These are phyloP conservation scores for Myoxocephalus aenaeus DNA, from an alignment of 2,797 vertebrate genomes.

Conservation along the genomic window DNA sequence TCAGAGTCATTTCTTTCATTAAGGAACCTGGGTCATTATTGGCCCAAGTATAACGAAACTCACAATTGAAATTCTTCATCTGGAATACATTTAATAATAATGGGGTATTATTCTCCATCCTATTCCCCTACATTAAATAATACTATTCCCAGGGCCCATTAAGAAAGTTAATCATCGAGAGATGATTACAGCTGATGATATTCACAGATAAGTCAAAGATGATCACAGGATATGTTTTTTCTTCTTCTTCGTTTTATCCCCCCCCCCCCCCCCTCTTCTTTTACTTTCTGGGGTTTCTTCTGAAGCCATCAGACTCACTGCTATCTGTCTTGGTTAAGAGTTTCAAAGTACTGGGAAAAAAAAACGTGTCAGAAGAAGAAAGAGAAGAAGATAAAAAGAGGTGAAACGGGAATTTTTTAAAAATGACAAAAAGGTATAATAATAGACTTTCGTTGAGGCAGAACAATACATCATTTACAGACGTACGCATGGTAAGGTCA, in stretches of 20 bases:
- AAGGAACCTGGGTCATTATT: constrained; percentile 67
- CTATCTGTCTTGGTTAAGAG: constrained; percentile 44
- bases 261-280: background rate
- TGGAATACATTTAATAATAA: constrained; percentile 74
- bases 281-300: constrained; percentile 30
- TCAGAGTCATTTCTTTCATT: constrained; percentile 70
- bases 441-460: constrained; percentile 63
- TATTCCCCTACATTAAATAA: constrained; percentile 74
- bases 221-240: constrained; percentile 30
- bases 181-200: constrained; percentile 75
- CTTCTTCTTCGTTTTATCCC: background rate
- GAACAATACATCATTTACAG: constrained; percentile 74
- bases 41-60: constrained; percentile 64
- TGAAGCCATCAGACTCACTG: constrained; percentile 10
- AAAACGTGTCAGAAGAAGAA: constrained; percentile 39
- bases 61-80: constrained; percentile 70
- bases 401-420: constrained; percentile 25
- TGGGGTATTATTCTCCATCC: constrained; percentile 72
- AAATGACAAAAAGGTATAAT: constrained; percentile 59
- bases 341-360: constrained; percentile 34
- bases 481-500: constrained; percentile 58
- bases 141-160: constrained; percentile 73
- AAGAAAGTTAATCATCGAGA: constrained; percentile 71
- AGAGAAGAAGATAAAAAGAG: constrained; percentile 57
- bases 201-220: constrained; percentile 72